Conservation (phyloP, 2,797 vertebrate species). For the Cyclura pinguis region DNA sequence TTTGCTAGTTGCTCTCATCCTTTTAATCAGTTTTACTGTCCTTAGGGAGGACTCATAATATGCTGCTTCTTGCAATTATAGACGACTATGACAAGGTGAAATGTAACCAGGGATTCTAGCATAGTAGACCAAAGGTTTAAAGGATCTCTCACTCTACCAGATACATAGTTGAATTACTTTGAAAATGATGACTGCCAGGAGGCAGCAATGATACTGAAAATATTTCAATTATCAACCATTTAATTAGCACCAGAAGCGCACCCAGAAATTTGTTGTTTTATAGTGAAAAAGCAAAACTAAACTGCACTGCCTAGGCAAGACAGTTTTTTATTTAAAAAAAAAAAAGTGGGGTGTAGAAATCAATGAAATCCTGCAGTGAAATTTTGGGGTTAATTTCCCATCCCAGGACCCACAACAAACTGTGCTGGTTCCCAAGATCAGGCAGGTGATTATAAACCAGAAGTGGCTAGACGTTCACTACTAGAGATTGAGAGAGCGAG, state of each 20-base stretch:
- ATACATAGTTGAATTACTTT: neutral
- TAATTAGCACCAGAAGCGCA: neutral
- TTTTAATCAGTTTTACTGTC: constrained; percentile 41
- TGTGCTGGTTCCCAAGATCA: too few species aligned
- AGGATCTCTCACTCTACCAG: neutral
- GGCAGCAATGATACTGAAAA: neutral
- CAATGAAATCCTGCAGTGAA: neutral
- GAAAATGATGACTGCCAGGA: neutral
- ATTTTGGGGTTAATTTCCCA: too few species aligned
- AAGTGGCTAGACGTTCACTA: too few species aligned
- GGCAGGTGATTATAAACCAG: too few species aligned
- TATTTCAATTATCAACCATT: neutral
- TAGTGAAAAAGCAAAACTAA: neutral
- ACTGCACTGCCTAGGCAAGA: neutral
- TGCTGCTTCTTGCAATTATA: constrained; percentile 25
- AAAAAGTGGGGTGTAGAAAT: too few species aligned
- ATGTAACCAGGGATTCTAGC: constrained; percentile 23
- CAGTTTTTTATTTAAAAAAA: neutral
- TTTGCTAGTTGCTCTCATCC: constrained; percentile 14
- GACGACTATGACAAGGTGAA: constrained; percentile 13
- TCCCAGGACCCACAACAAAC: too few species aligned
- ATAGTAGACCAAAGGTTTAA: constrained; percentile 14
- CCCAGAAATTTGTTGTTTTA: neutral
- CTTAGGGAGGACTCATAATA: constrained; percentile 21
- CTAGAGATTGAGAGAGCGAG: too few species aligned